A percentile compares a stretch with the other conserved stretches of the same genome.
Conservation (phyloP, 35 echinoderm and acorn worm species). For the Nesometra sesokonis region DNA sequence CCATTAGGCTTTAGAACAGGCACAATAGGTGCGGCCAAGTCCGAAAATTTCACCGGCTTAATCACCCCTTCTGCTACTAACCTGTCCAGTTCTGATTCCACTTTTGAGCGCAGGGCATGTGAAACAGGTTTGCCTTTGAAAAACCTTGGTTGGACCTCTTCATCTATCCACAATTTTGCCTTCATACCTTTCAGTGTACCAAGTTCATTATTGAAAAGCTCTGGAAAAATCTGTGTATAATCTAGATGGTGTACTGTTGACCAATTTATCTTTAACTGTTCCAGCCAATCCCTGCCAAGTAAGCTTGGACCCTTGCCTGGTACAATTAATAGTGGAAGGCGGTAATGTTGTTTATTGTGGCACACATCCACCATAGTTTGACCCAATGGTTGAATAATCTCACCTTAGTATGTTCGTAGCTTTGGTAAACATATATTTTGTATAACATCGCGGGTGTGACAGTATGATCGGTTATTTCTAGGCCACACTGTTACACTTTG, state of each 20-base stretch:
- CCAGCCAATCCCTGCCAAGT: slow-evolving; percentile 25
- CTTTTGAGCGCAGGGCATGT: slow-evolving; percentile 17
- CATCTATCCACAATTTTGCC: slow-evolving; percentile 7
- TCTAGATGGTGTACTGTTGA: neutral
- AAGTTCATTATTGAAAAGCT: slow-evolving; percentile 18
- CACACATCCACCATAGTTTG: neutral
- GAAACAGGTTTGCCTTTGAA: slow-evolving; percentile 11
- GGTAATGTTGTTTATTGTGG: neutral
- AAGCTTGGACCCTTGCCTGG: neutral
- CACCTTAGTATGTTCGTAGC: slow-evolving; percentile 5
- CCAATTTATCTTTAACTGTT: slow-evolving; percentile 13
- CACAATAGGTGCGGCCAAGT: slow-evolving; percentile 55
- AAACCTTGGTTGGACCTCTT: neutral
- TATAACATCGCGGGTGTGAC: no score
- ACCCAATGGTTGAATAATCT: neutral
- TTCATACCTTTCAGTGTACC: slow-evolving; percentile 4
- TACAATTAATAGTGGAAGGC: neutral
- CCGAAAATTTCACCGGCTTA: slow-evolving; percentile 11
- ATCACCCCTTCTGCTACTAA: slow-evolving; percentile 23
- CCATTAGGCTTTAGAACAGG: slow-evolving; percentile 30
- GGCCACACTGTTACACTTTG: no score
- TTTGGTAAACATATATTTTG: neutral
- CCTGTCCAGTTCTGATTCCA: slow-evolving; percentile 27
- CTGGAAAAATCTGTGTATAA: neutral
- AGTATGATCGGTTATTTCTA: no score